Percentiles rank a stretch among this genome's conserved stretches.
phyloP scores from a whole-genome alignment of 2,113 vertebrate species.

The Ochotona curzoniae region DNA sequence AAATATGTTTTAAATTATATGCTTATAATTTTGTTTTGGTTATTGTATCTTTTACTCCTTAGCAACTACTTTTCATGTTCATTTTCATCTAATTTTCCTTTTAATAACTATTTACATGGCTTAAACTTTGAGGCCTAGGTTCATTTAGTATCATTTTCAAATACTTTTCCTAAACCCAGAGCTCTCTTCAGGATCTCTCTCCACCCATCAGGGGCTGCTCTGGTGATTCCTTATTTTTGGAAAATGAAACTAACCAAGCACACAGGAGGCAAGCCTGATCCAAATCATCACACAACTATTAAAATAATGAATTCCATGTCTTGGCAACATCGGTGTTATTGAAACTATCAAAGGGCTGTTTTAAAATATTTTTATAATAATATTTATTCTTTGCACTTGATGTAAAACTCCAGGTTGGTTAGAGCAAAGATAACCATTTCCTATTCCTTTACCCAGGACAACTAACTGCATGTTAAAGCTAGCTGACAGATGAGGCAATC shows the following conservation, averaged over 20 bases:
- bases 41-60: not conserved
- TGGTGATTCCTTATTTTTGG: not conserved
- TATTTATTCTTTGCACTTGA: not conserved
- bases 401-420: not conserved
- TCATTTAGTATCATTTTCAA: not conserved
- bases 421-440: not conserved
- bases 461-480: not conserved
- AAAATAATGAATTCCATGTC: not conserved
- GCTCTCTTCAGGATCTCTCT: not conserved
- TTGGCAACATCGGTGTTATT: not conserved
- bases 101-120: not conserved
- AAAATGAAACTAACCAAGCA: not conserved
- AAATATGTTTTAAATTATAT: not conserved
- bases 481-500: not conserved
- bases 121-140: not conserved
- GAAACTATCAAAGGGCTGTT: not conserved
- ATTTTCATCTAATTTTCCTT: constrained; percentile 1
- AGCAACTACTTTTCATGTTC: not conserved
- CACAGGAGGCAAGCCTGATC: not conserved
- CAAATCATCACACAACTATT: not conserved
- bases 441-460: not conserved
- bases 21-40: not conserved
- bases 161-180: not conserved
- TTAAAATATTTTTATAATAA: not conserved
- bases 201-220: not conserved